These are phyloP conservation scores for Coregonus ussuriensis DNA, from an alignment of 2,797 vertebrate species.

Conservation along the genomic window DNA sequence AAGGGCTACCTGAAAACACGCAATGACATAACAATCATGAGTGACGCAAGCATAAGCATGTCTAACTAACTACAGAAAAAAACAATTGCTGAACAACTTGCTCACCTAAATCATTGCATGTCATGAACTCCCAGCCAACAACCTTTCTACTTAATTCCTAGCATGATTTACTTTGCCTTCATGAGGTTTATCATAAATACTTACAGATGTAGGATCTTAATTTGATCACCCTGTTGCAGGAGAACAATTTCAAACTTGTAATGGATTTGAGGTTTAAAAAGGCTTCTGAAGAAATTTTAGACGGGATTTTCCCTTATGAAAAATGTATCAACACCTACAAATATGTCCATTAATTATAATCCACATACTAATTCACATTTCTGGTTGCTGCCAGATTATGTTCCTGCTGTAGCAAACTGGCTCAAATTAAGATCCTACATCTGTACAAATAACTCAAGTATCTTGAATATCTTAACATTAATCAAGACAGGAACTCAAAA, in stretches of 20 bases:
- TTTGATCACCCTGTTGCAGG: too few relatives aligned
- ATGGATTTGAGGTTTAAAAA: too few relatives aligned
- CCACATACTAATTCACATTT: too few relatives aligned
- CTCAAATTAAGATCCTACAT: too few relatives aligned
- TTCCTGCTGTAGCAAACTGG: too few relatives aligned
- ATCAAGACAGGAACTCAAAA: neutral
- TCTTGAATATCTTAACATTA: neutral
- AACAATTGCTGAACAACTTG: slow-evolving; percentile 67
- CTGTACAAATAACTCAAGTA: neutral
- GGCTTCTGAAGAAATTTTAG: too few relatives aligned
- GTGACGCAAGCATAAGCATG: slow-evolving; percentile 49
- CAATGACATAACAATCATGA: neutral
- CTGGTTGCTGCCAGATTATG: too few relatives aligned
- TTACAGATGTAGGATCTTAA: neutral
- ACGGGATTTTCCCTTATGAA: too few relatives aligned
- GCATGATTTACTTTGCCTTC: neutral
- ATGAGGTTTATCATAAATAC: neutral
- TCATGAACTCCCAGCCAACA: slow-evolving; percentile 56
- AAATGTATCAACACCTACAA: too few relatives aligned
- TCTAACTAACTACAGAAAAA: slow-evolving; percentile 45
- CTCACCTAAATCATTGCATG: slow-evolving; percentile 59
- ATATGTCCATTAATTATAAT: too few relatives aligned
- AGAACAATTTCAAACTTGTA: too few relatives aligned
- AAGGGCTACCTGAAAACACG: neutral
- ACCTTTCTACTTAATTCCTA: slow-evolving; percentile 48